A percentile compares a stretch with the other conserved stretches of the same genome.
Conservation (phyloP, 2,888 invertebrate species). For the Oxyteleia sp. region DNA sequence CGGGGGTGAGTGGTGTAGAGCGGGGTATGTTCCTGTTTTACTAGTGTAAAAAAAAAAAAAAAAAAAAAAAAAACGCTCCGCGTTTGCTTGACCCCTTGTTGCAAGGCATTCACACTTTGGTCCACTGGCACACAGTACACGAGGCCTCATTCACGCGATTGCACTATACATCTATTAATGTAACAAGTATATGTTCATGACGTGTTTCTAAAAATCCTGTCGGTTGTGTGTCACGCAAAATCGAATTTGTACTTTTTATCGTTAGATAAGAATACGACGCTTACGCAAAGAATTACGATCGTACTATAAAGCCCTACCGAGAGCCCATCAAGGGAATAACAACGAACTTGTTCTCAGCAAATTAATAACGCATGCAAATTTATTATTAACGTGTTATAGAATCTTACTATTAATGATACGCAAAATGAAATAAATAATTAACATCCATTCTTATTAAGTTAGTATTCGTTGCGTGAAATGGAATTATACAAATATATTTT, state of each 20-base stretch:
- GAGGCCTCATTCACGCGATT: slow-evolving; percentile 84
- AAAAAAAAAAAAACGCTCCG: too few relatives aligned
- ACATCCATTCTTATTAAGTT: too few relatives aligned
- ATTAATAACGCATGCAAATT: too few relatives aligned
- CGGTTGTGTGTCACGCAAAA: slow-evolving; percentile 84
- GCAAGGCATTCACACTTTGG: slow-evolving; percentile 85
- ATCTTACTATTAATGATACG: too few relatives aligned
- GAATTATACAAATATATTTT: too few relatives aligned
- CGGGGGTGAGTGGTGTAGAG: too few relatives aligned
- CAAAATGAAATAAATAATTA: too few relatives aligned
- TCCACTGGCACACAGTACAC: slow-evolving; percentile 84
- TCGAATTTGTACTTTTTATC: slow-evolving; percentile 85
- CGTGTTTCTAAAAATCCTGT: slow-evolving; percentile 84
- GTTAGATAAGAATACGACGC: slow-evolving; percentile 81
- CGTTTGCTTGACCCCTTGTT: slow-evolving; percentile 51
- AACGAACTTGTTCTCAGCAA: slow-evolving; percentile 13
- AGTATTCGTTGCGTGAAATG: too few relatives aligned
- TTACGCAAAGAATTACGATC: slow-evolving; percentile 80
- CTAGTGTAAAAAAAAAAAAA: too few relatives aligned
- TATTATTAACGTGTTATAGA: too few relatives aligned
- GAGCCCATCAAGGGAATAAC: slow-evolving; percentile 64
- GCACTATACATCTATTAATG: slow-evolving; percentile 86
- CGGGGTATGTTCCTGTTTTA: too few relatives aligned
- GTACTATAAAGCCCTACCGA: slow-evolving; percentile 82
- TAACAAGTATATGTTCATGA: slow-evolving; percentile 84